Base-by-base conservation (phyloP, 2,797 vertebrate species). In the Gadopsis marmoratus region DNA sequence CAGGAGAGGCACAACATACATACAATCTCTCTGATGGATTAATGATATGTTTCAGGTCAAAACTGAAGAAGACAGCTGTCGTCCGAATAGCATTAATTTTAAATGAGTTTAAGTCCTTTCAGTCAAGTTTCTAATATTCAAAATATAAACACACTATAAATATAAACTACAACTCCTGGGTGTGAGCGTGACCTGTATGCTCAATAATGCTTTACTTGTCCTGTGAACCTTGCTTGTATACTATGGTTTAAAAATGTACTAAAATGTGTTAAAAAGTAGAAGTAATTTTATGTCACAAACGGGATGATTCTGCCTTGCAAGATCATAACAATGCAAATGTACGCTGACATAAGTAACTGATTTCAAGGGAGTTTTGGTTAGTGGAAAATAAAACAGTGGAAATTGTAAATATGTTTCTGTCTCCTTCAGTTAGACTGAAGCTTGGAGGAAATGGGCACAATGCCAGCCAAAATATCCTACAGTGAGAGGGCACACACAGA, bases 1-100 rank as follows among this genome's bases (percentile, higher is more conserved):
- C 65, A 63, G 31, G 7, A 60, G 11, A 45, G 60, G 41, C 35
- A 45, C 11, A 26, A n/a, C 48, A 59, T 69, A 41, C 4, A 31
- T 45, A 4, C 69, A 71, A 26, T 56, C 58, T 64, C 50, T 62
- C 14, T 64, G 5, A 23, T 74, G 66, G 47, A 33, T 76, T 43
- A 82, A 79, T 78, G 33, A 53, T 39, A 5, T 66, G n/a, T 77
- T 77, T 83, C 37, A 70, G 76, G 12, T 83, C 86, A 82, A 84
- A 65, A 43, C 23, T 37, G 31, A 68, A 53, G 58, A 72, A 72
- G 83, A 29, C 75, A 89, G 70, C 69, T 87, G 83, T 45, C 9
- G n/a, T 23, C 53, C 79, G 45, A 79, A 71, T 66, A 29, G 0
- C 55, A 75, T 75, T 76, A 5, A 79, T 64, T 43, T 1, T 26